phyloP scores from a whole-genome alignment of 2,797 vertebrate species.

The Coccyzus lansbergi region DNA sequence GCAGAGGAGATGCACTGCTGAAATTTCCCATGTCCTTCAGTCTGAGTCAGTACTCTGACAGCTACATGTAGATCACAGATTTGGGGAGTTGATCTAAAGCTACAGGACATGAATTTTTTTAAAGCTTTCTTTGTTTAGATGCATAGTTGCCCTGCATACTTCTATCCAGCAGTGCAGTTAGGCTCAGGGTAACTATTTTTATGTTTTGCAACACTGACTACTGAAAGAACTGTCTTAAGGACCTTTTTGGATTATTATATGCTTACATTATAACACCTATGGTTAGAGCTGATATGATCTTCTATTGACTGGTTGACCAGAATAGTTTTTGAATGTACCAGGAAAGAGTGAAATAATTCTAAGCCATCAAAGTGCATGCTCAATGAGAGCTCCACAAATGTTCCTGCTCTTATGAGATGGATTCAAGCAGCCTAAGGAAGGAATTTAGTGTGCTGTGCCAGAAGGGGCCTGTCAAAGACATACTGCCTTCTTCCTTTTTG shows the following conservation, averaged over 20 bases:
- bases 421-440: not conserved
- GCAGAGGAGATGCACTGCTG: not conserved
- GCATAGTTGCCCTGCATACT: fast-evolving
- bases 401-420: not conserved
- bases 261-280: not conserved
- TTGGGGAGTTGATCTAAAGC: not conserved
- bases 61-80: fast-evolving
- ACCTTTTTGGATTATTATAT: not conserved
- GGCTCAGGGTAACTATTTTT: not conserved
- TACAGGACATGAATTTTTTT: not conserved
- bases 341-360: not conserved
- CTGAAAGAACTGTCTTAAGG: not conserved
- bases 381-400: not conserved
- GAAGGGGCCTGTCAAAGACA: not conserved
- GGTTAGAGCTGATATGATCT: not conserved
- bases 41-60: not conserved
- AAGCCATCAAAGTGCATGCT: not conserved
- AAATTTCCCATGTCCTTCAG: fast-evolving
- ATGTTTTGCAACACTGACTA: not conserved
- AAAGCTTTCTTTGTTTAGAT: not conserved
- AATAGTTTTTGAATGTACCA: not conserved
- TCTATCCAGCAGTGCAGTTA: not conserved
- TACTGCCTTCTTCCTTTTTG: not conserved
- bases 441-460: not conserved
- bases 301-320: not conserved